A percentile compares a stretch with the other conserved stretches of the same genome.
Conservation (phyloP, 2,888 invertebrate species). For the Cryptus armator region DNA sequence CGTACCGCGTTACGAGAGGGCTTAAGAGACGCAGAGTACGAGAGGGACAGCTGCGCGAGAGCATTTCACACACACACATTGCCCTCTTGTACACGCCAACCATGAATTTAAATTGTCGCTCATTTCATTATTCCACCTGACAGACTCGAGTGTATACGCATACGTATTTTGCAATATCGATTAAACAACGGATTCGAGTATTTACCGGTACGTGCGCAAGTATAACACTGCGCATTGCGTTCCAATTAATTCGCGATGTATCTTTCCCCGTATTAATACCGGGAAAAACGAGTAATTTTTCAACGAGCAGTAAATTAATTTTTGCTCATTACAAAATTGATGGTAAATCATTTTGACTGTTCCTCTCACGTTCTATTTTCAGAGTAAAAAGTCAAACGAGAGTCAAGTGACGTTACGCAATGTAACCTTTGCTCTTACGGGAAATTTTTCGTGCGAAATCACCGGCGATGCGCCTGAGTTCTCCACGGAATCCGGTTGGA, state of each 20-base stretch:
- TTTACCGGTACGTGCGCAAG: conserved; percentile 1
- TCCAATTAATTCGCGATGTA: not conserved
- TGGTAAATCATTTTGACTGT: not conserved
- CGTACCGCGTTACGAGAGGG: too few relatives aligned
- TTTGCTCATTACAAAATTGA: not conserved
- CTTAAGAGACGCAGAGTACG: too few relatives aligned
- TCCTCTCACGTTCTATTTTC: conserved; percentile 76
- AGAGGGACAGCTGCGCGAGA: conserved; percentile 14
- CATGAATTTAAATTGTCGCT: conserved; percentile 68
- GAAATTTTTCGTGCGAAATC: conserved; percentile 93
- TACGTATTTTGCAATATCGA: conserved; percentile 26
- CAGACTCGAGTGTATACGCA: conserved; percentile 33
- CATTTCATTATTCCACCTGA: conserved; percentile 67
- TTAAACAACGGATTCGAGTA: conserved; percentile 11
- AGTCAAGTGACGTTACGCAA: conserved; percentile 90
- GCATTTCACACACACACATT: conserved; percentile 53
- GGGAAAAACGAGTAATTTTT: not conserved
- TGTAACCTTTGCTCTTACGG: conserved; percentile 90
- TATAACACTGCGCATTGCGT: conserved; percentile 1
- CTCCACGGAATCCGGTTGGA: conserved; percentile 89
- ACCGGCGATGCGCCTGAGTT: conserved; percentile 91
- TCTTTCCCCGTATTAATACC: not conserved
- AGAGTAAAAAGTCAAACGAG: conserved; percentile 91
- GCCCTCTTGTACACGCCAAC: conserved; percentile 40
- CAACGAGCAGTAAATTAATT: conserved; percentile 13